Conservation (phyloP, 2,888 invertebrate species). For the Zhuqinia jingwanae region DNA sequence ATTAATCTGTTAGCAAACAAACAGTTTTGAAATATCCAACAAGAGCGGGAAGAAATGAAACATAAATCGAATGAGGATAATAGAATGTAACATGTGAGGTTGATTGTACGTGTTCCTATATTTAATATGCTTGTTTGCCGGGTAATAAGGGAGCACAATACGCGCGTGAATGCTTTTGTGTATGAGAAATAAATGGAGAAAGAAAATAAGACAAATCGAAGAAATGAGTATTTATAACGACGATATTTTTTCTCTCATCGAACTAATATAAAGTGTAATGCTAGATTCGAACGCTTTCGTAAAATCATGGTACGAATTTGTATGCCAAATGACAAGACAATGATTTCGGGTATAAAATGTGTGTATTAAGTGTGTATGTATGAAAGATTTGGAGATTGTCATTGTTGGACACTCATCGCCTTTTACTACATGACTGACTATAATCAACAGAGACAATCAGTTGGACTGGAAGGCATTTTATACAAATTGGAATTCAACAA, state of each 20-base stretch:
- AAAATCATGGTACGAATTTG: too few relatives aligned
- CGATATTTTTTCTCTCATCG: conserved; percentile 34
- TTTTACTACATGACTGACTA: neutral
- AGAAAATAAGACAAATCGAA: conserved; percentile 20
- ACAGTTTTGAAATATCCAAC: conserved; percentile 36
- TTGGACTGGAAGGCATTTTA: conserved; percentile 44
- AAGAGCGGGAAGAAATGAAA: conserved; percentile 50
- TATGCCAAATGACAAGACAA: conserved; percentile 71
- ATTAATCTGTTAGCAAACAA: conserved; percentile 66
- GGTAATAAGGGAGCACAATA: too few relatives aligned
- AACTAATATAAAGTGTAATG: too few relatives aligned
- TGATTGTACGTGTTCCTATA: neutral
- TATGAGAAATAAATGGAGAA: neutral
- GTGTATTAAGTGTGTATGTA: too few relatives aligned
- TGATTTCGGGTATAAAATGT: conserved; percentile 57
- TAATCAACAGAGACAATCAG: conserved; percentile 35
- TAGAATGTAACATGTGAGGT: conserved; percentile 10
- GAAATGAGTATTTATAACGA: conserved; percentile 47
- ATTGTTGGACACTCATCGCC: conserved; percentile 31
- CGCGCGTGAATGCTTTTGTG: neutral
- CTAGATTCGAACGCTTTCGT: too few relatives aligned
- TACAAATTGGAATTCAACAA: conserved; percentile 56
- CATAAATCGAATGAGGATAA: conserved; percentile 38
- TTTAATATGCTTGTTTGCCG: too few relatives aligned
- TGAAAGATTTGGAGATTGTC: neutral